Percentiles rank a stretch among this genome's conserved stretches.
Conservation (phyloP, 2,888 invertebrate genomes). For the Villa cingulata region DNA sequence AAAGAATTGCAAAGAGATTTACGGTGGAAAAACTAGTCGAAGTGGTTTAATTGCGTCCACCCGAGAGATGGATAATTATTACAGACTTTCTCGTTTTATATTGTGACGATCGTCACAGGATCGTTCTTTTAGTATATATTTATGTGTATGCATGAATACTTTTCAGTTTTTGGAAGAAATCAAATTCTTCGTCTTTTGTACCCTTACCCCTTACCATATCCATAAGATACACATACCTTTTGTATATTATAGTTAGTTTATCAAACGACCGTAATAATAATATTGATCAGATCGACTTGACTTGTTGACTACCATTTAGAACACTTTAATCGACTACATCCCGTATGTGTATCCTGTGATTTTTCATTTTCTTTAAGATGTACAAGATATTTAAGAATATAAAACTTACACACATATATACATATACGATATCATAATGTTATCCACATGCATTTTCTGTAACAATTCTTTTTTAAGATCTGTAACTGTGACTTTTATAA, state of each 20-base stretch:
- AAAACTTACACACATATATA: too few species aligned
- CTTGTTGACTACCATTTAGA: background rate
- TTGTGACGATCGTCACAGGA: conserved; percentile 5
- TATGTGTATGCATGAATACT: too few species aligned
- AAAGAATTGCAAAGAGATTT: conserved; percentile 11
- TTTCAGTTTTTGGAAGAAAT: conserved; percentile 3
- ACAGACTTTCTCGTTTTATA: conserved; percentile 16
- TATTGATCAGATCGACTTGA: background rate
- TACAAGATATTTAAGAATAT: too few species aligned
- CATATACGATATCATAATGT: too few species aligned
- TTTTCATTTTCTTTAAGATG: too few species aligned
- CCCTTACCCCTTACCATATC: background rate
- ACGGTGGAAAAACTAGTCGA: conserved; percentile 18
- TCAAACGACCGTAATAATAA: too few species aligned
- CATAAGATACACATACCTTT: too few species aligned
- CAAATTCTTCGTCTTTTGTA: conserved; percentile 1
- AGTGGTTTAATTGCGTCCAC: conserved; percentile 20
- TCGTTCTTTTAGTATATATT: too few species aligned
- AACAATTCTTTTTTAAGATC: background rate
- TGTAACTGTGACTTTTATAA: too few species aligned
- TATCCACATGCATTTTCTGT: background rate
- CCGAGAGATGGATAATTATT: conserved; percentile 18
- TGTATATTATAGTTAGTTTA: too few species aligned
- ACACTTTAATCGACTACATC: background rate
- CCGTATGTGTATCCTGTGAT: background rate